Base-by-base conservation (phyloP, 2,113 vertebrate genomes). In the Megaceryle maxima region DNA sequence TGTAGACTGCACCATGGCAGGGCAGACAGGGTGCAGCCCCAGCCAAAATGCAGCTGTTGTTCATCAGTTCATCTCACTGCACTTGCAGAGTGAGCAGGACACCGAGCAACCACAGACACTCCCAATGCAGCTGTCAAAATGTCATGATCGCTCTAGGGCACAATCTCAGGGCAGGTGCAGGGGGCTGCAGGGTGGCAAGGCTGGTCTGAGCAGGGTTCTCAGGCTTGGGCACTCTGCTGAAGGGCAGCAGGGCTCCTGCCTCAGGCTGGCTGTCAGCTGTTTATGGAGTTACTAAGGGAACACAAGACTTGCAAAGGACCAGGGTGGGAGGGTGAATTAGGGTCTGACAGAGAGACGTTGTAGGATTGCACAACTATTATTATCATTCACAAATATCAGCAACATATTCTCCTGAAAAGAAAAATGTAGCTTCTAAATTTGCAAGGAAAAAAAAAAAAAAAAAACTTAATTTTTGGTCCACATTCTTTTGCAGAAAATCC, bases 1-100 rank as follows among this genome's bases (percentile, higher is more conserved):
- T 0, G 0, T 4, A 16, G 26, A 17, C 37, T 19, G 35, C 33
- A 46, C 79, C 20, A 5, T 0, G 4, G 48, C n/a, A 76, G 63
- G 57, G 21, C 55, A 83, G 39, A 26, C 28, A 0, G 1, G 63
- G 29, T 5, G 21, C 29, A 60, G 31, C 29, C 56, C 31, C 22
- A 21, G 19, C n/a, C 57, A 64, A 81, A 87, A 43, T 9, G 53
- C 35, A 35, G 15, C 15, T 9, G 26, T 3, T 31, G 28, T 60
- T 81, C 56, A 35, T 50, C 46, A 91, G 75, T 51, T 24, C 25
- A 29, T 13, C 35, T 26, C 9, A 1, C 22, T 2, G 0, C 10
- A 39, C 10, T 37, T n/a, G 48, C 25, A 67, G 26, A 35, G 13
- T 6, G 4, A 59, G 21, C 9, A 82, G 64, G 84, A 43, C 25